Base-by-base conservation (phyloP, 2,888 invertebrate species). In the Microdon myrmicae region DNA sequence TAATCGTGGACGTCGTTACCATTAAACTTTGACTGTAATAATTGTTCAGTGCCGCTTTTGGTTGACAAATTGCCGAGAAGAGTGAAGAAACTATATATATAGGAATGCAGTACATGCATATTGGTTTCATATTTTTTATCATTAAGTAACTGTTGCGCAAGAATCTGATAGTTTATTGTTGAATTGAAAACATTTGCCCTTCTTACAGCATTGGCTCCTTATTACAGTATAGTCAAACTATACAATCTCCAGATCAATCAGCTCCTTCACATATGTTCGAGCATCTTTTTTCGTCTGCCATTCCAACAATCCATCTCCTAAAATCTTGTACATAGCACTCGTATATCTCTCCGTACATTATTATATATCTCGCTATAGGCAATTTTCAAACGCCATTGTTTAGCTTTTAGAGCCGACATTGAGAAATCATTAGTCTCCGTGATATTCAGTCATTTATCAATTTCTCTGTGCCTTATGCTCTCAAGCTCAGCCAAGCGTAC, bases 361-460 rank as follows among this genome's bases (percentile, higher is more conserved):
- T 20, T 38, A 5, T n/a, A 16, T 25, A 6, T 4, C 12, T n/a
- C 9, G 12, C 35, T 17, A 25, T 17, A 12, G 20, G 5, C 12
- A 35, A 20, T 26, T 16, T 22, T 35, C 22, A 43, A 43, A 43
- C 31, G 28, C 22, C 43, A 43, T 16, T 43, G 31, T 43, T 31
- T 8, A 17, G 31, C 43, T 43, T 31, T 48, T 37, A 48, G 29
- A 48, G 23, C 8, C 8, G n/a, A 3, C 4, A 44, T 19, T 9
- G 23, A 38, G 16, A 38, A 38, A 16, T 31, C 31, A 29, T 38
- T 25, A 16, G 12, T 23, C 44, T 25, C 25, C 29, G 25, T 31
- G 12, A 48, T 48, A 39, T 38, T 13, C 38, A 29, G 23, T 17
- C 31, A 39, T 48, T 48, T 38, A 38, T 48, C 48, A 48, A 48